These are phyloP conservation scores for Tetraodon nigroviridis DNA, from an alignment of 2,113 vertebrate genomes.

Conservation along the genomic window DNA sequence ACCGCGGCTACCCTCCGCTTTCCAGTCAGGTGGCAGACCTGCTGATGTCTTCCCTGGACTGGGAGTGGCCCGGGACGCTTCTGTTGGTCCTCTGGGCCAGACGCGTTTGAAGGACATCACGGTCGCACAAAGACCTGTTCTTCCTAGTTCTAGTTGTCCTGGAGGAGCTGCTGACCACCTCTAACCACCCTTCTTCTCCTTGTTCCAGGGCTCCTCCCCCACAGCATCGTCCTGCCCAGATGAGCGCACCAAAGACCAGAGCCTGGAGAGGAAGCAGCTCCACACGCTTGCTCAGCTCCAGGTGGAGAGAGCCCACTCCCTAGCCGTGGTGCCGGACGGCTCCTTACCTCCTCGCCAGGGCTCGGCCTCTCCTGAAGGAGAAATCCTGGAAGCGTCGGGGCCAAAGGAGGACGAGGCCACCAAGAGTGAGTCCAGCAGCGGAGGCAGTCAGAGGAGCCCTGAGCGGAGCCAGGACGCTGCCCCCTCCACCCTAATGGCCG, in stretches of 20 bases:
- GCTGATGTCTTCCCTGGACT: too few relatives aligned
- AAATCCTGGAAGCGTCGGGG: constrained; percentile 28
- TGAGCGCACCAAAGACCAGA: constrained; percentile 80
- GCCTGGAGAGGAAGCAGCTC: constrained; percentile 81
- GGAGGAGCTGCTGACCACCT: too few relatives aligned
- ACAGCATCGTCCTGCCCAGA: constrained; percentile 83
- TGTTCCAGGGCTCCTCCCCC: constrained; percentile 74
- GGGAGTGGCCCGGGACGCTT: too few relatives aligned
- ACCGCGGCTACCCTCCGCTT: too few relatives aligned
- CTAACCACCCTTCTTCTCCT: background rate
- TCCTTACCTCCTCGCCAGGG: constrained; percentile 66
- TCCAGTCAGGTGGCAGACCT: too few relatives aligned
- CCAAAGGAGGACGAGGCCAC: constrained; percentile 75
- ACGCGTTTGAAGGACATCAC: too few relatives aligned
- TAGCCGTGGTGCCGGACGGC: constrained; percentile 81
- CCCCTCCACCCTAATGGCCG: constrained; percentile 87
- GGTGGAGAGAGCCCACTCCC: constrained; percentile 86
- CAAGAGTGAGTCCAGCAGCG: constrained; percentile 84
- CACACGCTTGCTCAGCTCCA: constrained; percentile 79
- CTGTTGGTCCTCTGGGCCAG: too few relatives aligned
- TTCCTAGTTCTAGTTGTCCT: too few relatives aligned
- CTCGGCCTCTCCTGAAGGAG: constrained; percentile 38
- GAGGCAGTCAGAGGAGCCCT: constrained; percentile 86
- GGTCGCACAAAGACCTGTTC: too few relatives aligned
- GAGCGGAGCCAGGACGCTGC: constrained; percentile 90